Evolutionary conservation across 2,888 invertebrate genomes (phyloP), one percentile per base, ranked within the genome.

Genomic region (Allolobophora icterica): DNA sequence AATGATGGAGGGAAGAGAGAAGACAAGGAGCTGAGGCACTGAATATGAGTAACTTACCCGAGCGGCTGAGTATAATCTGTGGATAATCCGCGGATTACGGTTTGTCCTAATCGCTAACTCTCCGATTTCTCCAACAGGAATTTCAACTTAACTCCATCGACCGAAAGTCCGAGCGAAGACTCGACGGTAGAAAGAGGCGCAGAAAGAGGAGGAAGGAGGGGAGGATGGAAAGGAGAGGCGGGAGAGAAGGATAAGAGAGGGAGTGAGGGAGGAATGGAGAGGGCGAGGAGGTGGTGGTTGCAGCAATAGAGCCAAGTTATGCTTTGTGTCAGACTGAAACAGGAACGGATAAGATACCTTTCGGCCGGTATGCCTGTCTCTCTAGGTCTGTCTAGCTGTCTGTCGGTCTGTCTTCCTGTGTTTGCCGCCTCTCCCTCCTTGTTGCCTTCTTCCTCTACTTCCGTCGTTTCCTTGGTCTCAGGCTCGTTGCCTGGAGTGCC

Each of bases 81-180:
- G 87, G 87, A 87, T 87, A 35, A 87, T 87, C 87, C 35, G 87
- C 6, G 24, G 84, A 35, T 87, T 35, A 24, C 30, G 87, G 17
- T 87, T 87, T 17, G 87, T 38, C 38, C 87, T 87, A 87, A 87
- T 87, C 87, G 19, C 87, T 35, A 87, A 87, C 21, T 87, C 87
- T 87, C 87, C 38, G 21, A 87, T 87, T 87, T 34, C 38, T 35
- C 35, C 35, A 24, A 87, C 87, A 87, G 38, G 87, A 87, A 87
- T 35, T 87, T 34, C 34, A 35, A 87, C 87, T 87, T 87, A 11
- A 87, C 6, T 24, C 34, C 38, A 87, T 87, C 38, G 87, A 87
- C 87, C 87, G 84, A 34, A 11, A 5, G 11, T 8, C 34, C 33
- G 84, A 87, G 21, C 15, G 34, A 38, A 87, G 35, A 34, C 34